Conservation (phyloP, 2,113 vertebrate species). For the Nycticebus coucang region DNA sequence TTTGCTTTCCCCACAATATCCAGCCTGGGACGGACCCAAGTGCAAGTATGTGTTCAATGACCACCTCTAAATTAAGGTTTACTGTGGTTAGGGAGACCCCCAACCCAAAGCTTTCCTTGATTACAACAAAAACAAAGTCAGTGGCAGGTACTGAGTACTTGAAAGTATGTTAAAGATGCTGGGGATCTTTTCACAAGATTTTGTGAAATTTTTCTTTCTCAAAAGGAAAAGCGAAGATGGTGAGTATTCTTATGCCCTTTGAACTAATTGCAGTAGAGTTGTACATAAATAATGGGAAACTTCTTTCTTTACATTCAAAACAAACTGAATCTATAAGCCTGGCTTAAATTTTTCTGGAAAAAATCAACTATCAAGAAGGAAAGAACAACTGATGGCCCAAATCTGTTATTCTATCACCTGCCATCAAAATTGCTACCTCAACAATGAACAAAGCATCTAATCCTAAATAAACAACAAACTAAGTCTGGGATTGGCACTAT, state of each 20-base stretch:
- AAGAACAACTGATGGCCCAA: neutral
- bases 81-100: too few relatives aligned
- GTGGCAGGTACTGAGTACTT: neutral
- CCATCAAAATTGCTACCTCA: neutral
- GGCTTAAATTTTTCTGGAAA: neutral
- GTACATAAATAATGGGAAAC: neutral
- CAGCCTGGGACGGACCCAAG: neutral
- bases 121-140: neutral
- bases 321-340: neutral
- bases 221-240: neutral
- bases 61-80: neutral
- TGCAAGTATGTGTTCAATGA: neutral
- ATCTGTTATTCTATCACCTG: neutral
- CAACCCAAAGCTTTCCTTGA: neutral
- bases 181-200: neutral
- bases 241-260: neutral
- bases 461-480: neutral
- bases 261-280: neutral
- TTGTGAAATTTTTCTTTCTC: neutral
- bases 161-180: neutral
- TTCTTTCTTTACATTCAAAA: conserved; percentile 27
- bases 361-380: neutral
- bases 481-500: neutral
- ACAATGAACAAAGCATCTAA: neutral
- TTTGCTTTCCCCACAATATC: neutral